These are phyloP conservation scores for Botrylloides violaceus DNA, from an alignment of 23 tunicate genomes.

Conservation along the genomic window DNA sequence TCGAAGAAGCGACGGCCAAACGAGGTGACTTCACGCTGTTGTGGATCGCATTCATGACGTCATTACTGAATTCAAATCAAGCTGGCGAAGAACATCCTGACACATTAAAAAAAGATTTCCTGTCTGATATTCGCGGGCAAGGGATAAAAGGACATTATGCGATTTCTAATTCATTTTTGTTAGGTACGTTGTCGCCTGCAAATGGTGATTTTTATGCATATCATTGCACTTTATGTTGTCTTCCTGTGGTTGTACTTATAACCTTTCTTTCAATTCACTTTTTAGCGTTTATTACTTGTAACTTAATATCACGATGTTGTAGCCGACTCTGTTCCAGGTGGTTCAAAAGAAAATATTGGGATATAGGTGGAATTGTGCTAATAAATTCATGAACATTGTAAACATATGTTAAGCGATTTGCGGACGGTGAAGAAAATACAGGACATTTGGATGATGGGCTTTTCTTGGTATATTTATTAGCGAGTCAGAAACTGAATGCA, in stretches of 20 bases:
- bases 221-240: background rate
- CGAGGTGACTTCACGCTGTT: constrained; percentile 7
- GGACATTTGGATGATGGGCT: too few species aligned
- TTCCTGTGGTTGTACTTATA: background rate
- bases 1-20: constrained; percentile 8
- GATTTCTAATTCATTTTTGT: background rate
- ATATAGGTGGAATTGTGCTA: background rate
- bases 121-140: constrained; percentile 4
- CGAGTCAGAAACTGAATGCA: too few species aligned
- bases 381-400: background rate
- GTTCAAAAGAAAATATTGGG: background rate
- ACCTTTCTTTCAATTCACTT: background rate
- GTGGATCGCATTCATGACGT: constrained; percentile 1
- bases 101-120: background rate
- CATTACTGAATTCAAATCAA: background rate
- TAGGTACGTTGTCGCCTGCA: background rate
- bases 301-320: background rate
- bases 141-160: constrained; percentile 1
- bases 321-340: background rate
- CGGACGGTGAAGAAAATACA: too few species aligned
- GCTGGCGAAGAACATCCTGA: background rate
- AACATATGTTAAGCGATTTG: too few species aligned
- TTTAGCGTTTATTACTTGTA: background rate
- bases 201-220: background rate
- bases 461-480: too few species aligned